phyloP scores from a whole-genome alignment of 2,888 invertebrate genomes.

The Podabrus alpinus region DNA sequence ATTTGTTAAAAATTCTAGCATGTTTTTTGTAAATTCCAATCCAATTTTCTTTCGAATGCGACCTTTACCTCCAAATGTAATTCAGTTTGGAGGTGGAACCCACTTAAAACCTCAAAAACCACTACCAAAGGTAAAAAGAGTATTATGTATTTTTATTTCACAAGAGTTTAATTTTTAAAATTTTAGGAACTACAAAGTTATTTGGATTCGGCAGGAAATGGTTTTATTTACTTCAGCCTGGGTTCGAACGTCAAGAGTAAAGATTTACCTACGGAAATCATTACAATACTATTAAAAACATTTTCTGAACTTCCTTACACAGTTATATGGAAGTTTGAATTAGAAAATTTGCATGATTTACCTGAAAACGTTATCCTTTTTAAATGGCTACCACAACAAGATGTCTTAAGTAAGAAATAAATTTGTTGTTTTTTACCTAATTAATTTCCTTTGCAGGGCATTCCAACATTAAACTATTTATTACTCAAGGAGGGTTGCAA shows the following conservation, averaged over 20 bases:
- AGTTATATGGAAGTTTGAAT: slow-evolving; percentile 49
- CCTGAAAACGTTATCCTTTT: slow-evolving; percentile 51
- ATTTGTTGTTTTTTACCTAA: neutral
- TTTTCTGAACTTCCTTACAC: neutral
- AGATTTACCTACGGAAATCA: slow-evolving; percentile 43
- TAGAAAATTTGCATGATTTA: slow-evolving; percentile 41
- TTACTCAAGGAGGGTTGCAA: slow-evolving; percentile 57
- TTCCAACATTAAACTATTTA: slow-evolving; percentile 55
- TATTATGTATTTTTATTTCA: slow-evolving; percentile 9
- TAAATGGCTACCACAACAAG: slow-evolving; percentile 55
- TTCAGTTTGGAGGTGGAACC: slow-evolving; percentile 46
- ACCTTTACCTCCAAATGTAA: slow-evolving; percentile 45
- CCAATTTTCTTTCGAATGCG: slow-evolving; percentile 44
- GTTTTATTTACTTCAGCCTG: slow-evolving; percentile 54
- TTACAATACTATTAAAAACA: slow-evolving; percentile 43
- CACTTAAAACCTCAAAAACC: slow-evolving; percentile 35
- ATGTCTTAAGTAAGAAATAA: slow-evolving; percentile 44
- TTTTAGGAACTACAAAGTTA: slow-evolving; percentile 47
- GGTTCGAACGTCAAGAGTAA: slow-evolving; percentile 52
- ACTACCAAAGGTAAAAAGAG: slow-evolving; percentile 41
- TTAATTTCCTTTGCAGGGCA: slow-evolving; percentile 39
- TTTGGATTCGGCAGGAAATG: slow-evolving; percentile 33
- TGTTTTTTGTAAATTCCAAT: slow-evolving; percentile 48
- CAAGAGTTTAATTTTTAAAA: neutral
- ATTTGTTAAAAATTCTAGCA: slow-evolving; percentile 42